Base-by-base conservation (phyloP, 2,113 vertebrate species). In the Alligator mississippiensis region DNA sequence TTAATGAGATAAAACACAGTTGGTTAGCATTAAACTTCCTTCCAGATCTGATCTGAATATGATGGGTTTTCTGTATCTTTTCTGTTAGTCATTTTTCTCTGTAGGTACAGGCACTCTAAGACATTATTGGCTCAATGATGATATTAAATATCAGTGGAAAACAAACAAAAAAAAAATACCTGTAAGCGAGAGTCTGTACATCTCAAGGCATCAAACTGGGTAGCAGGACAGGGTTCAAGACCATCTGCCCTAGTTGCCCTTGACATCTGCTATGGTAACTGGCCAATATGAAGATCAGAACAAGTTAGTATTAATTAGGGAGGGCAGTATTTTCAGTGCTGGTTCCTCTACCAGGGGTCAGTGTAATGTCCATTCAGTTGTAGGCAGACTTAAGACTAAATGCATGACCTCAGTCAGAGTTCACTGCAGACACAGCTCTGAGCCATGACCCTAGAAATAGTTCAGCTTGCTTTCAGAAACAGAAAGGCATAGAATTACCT, bases 381-480 rank as follows among this genome's bases (percentile, higher is more conserved):
- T 87, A 92, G 87, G 88, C 85, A 61, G 61, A 24, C 86, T 74
- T 90, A 70, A 93, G 92, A 88, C 90, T 90, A 96, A 92, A 93
- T 25, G 92, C 47, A 47, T 92, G 97, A 97, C 97, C 96, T 87
- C 85, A 83, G 95, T 83, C 96, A 97, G 34, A 96, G 96, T 92
- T 97, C 94, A 95, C 68, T 27, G 92, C 80, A 72, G 82, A 75
- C 72, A 57, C 78, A 74, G 92, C 72, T 63, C 95, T 75, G 75
- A 93, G 94, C 93, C 61, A n/a, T 84, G 94, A 96, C 97, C 95
- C 60, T 80, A n/a, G 93, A 77, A 63, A 64, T 4, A 86, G 93
- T 89, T 93, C 88, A 63, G 93, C 84, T 92, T 88, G 77, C 28
- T n/a, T 88, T 85, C 78, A n/a, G 66, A 78, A 24, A 21, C 4